Evolutionary conservation across 2,888 invertebrate species (phyloP), one percentile per base, ranked within the genome.

Genomic region (Mesoligia furuncula): DNA sequence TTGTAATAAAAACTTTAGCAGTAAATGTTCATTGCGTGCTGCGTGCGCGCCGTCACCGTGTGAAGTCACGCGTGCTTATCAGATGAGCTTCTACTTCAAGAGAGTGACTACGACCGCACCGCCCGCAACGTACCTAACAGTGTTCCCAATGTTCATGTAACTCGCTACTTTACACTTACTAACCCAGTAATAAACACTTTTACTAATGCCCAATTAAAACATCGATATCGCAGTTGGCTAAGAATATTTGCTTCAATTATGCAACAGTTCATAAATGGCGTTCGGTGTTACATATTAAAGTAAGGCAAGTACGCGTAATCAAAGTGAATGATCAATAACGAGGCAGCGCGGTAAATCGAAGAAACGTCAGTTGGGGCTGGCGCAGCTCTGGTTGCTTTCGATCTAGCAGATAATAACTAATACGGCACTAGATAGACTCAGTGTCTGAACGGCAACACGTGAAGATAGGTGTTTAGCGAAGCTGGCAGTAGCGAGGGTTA

Each of bases 401-500:
- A 93, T 92, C 88, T 87, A 80, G 83, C 83, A 89, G 91, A 93
- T 94, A 94, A 93, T 93, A 93, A 91, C 90, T 72, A 93, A 91
- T 93, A 94, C 90, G 86, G 91, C 91, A 91, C 90, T 91, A 89
- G 90, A 90, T 90, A 83, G 86, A 86, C 85, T 88, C 84, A 86
- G 90, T 88, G 90, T 90, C 89, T 88, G 89, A 91, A 89, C 87
- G 79, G 89, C 87, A 89, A 87, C 90, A 89, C 92, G 91, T 91
- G 92, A 93, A 93, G 92, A 94, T 93, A 92, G 93, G 93, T 93
- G 93, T 93, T 93, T 93, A 94, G 91, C 87, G 89, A 87, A 88
- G 87, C 88, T 90, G 83, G 89, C 92, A 91, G 93, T 93, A 94
- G 94, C 93, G 81, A 87, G 86, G 92, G 92, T 93, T 95, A 95